phyloP scores from a whole-genome alignment of 2,797 vertebrate species.

The Pseudochromis fuscus region DNA sequence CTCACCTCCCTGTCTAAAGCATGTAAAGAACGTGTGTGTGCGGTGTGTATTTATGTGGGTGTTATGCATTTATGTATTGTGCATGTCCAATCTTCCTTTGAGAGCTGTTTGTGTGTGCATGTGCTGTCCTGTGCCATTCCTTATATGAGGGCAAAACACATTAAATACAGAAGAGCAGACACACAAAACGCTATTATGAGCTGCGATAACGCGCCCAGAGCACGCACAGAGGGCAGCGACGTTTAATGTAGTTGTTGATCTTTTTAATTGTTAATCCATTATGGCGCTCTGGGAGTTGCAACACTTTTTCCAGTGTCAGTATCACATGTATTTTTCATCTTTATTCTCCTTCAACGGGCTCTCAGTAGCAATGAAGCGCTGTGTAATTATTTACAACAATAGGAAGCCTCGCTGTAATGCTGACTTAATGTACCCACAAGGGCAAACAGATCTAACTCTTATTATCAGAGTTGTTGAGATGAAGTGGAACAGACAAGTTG shows the following conservation, averaged over 20 bases:
- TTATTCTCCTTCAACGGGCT: slow-evolving; percentile 56
- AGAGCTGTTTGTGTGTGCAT: slow-evolving; percentile 23
- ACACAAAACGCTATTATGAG: slow-evolving; percentile 51
- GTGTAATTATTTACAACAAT: slow-evolving; percentile 64
- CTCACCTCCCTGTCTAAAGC: slow-evolving; percentile 62
- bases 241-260: slow-evolving; percentile 73
- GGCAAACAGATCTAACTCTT: slow-evolving; percentile 33
- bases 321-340: slow-evolving; percentile 66
- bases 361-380: slow-evolving; percentile 36
- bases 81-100: slow-evolving; percentile 11
- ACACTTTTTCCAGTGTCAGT: slow-evolving; percentile 53
- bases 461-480: slow-evolving; percentile 39
- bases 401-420: slow-evolving; percentile 31
- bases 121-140: slow-evolving; percentile 33
- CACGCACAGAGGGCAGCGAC: slow-evolving; percentile 47
- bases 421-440: slow-evolving; percentile 50
- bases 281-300: slow-evolving; percentile 59
- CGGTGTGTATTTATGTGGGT: slow-evolving; percentile 4
- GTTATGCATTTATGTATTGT: slow-evolving; percentile 21
- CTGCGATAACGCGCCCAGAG: slow-evolving; percentile 46
- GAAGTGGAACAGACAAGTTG: background rate
- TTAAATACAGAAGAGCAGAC: slow-evolving; percentile 56
- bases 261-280: slow-evolving; percentile 79
- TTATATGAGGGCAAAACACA: slow-evolving; percentile 42
- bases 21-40: slow-evolving; percentile 36